Evolutionary conservation across 2,888 invertebrate genomes (phyloP).

Genomic region (Clivina fossor): DNA sequence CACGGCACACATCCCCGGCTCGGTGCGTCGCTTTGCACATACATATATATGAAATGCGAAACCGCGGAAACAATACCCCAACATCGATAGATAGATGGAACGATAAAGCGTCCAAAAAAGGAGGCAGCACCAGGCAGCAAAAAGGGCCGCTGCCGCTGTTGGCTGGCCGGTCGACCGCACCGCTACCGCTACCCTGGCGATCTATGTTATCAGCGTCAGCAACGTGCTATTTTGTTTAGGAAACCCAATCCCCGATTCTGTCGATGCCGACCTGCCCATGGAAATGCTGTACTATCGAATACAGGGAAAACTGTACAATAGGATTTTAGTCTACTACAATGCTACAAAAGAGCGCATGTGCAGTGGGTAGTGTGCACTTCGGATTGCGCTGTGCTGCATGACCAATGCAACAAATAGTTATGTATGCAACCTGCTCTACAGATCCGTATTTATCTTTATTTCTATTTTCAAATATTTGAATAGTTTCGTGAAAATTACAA

Average conservation of each 20-base stretch:
- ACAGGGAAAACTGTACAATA: constrained; percentile 20
- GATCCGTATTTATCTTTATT: too few relatives aligned
- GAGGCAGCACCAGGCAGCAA: constrained; percentile 1
- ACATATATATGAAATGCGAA: constrained; percentile 18
- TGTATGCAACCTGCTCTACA: too few relatives aligned
- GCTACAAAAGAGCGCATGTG: too few relatives aligned
- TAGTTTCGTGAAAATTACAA: too few relatives aligned
- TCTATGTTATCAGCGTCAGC: constrained; percentile 15
- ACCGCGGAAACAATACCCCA: constrained; percentile 18
- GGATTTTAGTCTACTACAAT: too few relatives aligned
- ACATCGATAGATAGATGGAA: constrained; percentile 26
- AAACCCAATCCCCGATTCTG: constrained; percentile 27
- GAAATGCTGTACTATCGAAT: constrained; percentile 9
- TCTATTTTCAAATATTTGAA: too few relatives aligned
- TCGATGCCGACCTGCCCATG: too few relatives aligned
- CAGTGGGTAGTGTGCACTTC: too few relatives aligned
- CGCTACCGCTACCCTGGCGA: constrained; percentile 2
- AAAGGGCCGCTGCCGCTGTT: constrained; percentile 1
- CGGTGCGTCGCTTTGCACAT: too few relatives aligned
- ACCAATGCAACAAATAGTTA: too few relatives aligned
- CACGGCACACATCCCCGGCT: too few relatives aligned
- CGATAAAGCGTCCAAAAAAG: constrained; percentile 27
- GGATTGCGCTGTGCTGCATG: too few relatives aligned
- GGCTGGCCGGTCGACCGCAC: constrained; percentile 8
- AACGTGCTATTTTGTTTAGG: constrained; percentile 31